phyloP scores from a whole-genome alignment of 2,797 vertebrate species.

The Neosilurus hyrtlii region DNA sequence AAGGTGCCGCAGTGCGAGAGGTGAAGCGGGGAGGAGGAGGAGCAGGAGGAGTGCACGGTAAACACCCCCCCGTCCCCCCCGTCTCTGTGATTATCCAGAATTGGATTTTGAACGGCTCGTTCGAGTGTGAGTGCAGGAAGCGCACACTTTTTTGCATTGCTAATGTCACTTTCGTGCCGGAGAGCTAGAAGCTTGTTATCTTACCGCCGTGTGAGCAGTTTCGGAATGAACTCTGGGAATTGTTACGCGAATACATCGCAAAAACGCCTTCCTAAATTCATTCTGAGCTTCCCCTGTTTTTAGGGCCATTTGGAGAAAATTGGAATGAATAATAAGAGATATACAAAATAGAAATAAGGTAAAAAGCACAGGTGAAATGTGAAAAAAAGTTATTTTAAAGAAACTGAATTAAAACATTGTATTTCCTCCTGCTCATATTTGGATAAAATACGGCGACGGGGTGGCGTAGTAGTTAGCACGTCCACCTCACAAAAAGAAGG shows the following conservation, averaged over 20 bases:
- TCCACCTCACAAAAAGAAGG: no score
- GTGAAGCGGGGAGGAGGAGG: conserved; percentile 1
- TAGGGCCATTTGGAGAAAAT: not conserved
- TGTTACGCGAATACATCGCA: not conserved
- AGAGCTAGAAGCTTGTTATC: conserved; percentile 12
- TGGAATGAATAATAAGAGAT: not conserved
- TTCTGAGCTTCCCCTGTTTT: not conserved
- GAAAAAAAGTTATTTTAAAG: not conserved
- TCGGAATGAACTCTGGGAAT: not conserved
- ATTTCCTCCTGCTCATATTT: no score
- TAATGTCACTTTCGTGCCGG: conserved; percentile 69
- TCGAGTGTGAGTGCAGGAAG: conserved; percentile 60
- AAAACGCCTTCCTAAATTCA: no score
- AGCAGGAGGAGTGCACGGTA: conserved; percentile 51
- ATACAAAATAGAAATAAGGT: not conserved
- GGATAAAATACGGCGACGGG: no score
- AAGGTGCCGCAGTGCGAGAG: not conserved
- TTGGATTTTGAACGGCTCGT: conserved; percentile 69
- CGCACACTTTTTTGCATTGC: conserved; percentile 69
- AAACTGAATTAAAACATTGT: no score
- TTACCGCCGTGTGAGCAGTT: not conserved
- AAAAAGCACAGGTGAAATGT: not conserved
- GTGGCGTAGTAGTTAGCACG: no score
- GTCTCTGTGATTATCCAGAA: conserved; percentile 69
- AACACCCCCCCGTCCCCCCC: conserved; percentile 68